Conservation (phyloP, 2,113 vertebrate species). For the Antechinus flavipes region DNA sequence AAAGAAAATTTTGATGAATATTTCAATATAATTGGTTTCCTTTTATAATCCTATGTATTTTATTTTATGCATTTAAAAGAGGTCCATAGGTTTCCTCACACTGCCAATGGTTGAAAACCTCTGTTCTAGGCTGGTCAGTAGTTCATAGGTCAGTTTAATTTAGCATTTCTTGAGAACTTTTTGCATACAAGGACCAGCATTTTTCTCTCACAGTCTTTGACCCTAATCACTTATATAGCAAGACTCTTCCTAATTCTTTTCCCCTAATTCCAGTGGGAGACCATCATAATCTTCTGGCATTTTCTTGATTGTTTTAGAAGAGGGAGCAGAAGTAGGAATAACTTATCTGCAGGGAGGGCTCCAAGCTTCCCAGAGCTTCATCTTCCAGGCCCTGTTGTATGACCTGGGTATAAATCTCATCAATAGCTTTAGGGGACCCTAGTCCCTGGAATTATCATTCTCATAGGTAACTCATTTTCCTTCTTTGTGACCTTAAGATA, state of each 20-base stretch:
- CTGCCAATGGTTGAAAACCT: neutral
- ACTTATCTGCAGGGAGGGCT: neutral
- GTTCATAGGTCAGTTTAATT: neutral
- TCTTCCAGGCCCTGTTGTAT: slow-evolving; percentile 29
- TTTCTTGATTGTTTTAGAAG: neutral
- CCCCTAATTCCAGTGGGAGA: neutral
- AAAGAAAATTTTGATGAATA: neutral
- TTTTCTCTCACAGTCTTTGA: neutral
- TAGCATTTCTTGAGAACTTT: neutral
- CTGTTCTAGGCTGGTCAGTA: neutral
- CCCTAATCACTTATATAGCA: too few relatives aligned
- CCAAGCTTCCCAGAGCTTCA: neutral
- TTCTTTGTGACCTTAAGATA: neutral
- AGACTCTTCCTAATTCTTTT: neutral
- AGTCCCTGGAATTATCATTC: neutral
- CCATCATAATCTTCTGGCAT: neutral
- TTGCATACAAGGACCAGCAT: neutral
- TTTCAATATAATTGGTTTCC: neutral
- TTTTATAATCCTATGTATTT: neutral
- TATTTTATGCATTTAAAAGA: neutral
- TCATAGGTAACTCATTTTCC: neutral
- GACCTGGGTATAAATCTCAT: slow-evolving; percentile 19
- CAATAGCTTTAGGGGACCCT: slow-evolving; percentile 55
- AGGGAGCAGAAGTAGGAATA: neutral
- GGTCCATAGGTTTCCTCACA: neutral